Evolutionary conservation across 2,797 vertebrate genomes (phyloP).

Genomic region (Xenops minutus): DNA sequence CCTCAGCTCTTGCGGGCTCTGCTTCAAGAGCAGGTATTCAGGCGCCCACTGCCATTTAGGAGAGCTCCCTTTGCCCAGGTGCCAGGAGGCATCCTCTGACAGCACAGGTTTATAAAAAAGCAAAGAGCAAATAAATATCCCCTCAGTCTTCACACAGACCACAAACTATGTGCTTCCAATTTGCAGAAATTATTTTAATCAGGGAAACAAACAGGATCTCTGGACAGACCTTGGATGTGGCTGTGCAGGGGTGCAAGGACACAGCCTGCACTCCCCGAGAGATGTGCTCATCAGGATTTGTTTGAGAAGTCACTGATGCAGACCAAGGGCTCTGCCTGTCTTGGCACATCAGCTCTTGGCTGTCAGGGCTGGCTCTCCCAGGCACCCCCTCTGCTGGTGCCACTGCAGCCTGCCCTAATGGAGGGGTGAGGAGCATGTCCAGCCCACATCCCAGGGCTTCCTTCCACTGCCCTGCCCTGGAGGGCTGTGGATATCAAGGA

Average conservation of each 20-base stretch:
- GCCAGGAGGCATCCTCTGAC: neutral
- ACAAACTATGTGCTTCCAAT: neutral
- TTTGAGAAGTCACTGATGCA: neutral
- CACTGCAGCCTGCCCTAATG: neutral
- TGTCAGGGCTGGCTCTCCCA: neutral
- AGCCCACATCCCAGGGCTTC: neutral
- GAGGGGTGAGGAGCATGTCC: neutral
- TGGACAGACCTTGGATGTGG: neutral
- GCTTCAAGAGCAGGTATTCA: neutral
- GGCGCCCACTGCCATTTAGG: neutral
- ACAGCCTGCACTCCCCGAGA: neutral
- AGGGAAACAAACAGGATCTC: neutral
- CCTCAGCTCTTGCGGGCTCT: neutral
- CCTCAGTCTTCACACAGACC: neutral
- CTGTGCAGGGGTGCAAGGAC: neutral
- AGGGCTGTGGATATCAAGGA: neutral
- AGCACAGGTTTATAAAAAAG: neutral
- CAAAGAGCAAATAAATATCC: neutral
- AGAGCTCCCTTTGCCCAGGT: neutral
- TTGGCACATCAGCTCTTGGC: neutral
- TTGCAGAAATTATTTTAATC: neutral
- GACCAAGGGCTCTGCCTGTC: neutral
- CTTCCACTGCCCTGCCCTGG: neutral
- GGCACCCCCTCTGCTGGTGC: neutral
- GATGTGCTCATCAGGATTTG: fast-evolving